Evolutionary conservation across 92 coral and sea anemone species (phyloP).

Genomic region (Paragorgia papillata): DNA sequence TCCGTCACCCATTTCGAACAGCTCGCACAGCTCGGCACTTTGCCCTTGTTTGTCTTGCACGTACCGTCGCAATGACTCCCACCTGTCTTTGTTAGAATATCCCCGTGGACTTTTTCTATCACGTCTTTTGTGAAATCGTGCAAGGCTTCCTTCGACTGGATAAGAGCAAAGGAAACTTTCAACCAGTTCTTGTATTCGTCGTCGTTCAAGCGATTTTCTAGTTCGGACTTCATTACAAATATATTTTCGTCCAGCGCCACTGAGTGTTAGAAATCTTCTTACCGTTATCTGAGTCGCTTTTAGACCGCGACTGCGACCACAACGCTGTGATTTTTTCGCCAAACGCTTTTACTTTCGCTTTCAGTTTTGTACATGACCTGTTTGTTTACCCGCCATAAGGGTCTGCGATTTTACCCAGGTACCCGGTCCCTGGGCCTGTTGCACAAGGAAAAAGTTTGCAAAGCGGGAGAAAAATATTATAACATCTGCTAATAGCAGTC

Average conservation of each 20-base stretch:
- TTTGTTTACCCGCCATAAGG: no score
- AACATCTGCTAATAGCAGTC: no score
- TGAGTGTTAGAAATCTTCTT: background rate
- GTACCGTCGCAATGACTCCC: conserved; percentile 6
- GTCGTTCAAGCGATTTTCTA: conserved; percentile 32
- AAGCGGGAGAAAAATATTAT: no score
- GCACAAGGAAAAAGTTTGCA: no score
- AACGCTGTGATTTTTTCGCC: background rate
- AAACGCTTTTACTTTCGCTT: no score
- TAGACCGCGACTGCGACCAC: background rate
- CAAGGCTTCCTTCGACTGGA: conserved; percentile 38
- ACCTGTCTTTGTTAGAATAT: conserved; percentile 23
- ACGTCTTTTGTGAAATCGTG: conserved; percentile 25
- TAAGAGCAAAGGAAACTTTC: conserved; percentile 32
- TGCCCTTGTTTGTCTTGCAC: conserved; percentile 29
- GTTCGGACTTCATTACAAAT: background rate
- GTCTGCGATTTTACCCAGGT: no score
- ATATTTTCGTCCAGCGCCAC: background rate
- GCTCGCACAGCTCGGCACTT: conserved; percentile 18
- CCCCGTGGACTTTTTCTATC: background rate
- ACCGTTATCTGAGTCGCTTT: background rate
- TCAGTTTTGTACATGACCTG: no score
- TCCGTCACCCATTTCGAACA: conserved; percentile 24
- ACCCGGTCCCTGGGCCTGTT: no score
- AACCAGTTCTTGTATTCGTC: conserved; percentile 35